These are phyloP conservation scores for Equus przewalskii DNA, from an alignment of 2,113 vertebrate species.

Conservation along the genomic window DNA sequence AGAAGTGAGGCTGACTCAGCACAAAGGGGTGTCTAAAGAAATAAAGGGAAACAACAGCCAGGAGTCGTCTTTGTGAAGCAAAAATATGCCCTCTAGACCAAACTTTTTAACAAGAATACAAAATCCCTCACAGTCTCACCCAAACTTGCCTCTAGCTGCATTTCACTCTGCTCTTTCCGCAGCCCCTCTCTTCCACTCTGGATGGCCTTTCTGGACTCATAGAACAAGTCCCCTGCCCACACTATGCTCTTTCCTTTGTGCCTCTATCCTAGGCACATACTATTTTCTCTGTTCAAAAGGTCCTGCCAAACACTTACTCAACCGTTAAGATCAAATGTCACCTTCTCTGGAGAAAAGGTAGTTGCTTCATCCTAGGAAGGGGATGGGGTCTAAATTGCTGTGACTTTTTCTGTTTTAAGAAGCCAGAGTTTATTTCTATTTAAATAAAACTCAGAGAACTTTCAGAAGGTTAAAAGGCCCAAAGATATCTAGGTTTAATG, in stretches of 20 bases:
- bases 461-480: not conserved
- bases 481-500: not conserved
- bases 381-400: not conserved
- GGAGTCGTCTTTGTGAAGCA: slow-evolving; percentile 4
- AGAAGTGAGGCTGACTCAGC: slow-evolving; percentile 36
- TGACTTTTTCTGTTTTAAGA: not conserved
- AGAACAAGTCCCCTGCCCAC: not conserved
- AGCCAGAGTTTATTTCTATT: slow-evolving; percentile 35
- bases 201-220: not conserved
- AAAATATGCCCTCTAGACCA: not conserved
- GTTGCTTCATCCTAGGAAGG: not conserved
- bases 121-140: not conserved
- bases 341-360: slow-evolving; percentile 43
- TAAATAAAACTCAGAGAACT: slow-evolving; percentile 26
- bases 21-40: not conserved
- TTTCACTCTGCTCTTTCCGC: not conserved
- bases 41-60: not conserved
- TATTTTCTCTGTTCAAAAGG: slow-evolving; percentile 30
- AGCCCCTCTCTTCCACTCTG: not conserved
- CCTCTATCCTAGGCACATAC: not conserved
- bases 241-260: not conserved
- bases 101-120: not conserved
- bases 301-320: not conserved
- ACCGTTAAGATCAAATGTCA: slow-evolving; percentile 30
- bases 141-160: not conserved